These are phyloP conservation scores for Oceanodroma tethys DNA, from an alignment of 2,113 vertebrate species.

Conservation along the genomic window DNA sequence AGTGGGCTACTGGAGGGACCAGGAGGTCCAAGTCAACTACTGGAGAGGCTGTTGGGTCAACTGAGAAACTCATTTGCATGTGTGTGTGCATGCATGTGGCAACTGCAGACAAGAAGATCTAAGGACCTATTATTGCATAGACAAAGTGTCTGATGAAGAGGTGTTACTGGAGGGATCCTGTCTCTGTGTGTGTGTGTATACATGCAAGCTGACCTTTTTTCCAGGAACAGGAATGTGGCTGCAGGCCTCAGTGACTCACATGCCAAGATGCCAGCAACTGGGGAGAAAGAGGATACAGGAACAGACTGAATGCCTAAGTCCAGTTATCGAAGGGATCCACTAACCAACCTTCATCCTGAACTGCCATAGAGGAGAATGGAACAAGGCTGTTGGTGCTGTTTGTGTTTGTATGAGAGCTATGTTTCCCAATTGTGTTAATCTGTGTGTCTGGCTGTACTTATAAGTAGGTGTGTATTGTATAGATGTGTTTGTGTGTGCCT, in stretches of 20 bases:
- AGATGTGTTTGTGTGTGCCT: background rate
- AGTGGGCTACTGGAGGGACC: background rate
- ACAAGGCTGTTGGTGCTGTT: background rate
- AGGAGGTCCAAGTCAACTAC: background rate
- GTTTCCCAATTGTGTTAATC: background rate
- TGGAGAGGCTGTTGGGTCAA: background rate
- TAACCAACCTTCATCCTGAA: background rate
- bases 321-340: background rate
- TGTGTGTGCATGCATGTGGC: fast-evolving
- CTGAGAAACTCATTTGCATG: background rate
- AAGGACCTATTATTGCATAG: background rate
- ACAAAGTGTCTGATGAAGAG: background rate
- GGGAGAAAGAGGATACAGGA: background rate
- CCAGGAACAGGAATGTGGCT: background rate
- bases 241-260: background rate
- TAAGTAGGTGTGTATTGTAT: background rate
- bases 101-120: background rate
- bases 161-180: background rate
- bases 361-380: background rate
- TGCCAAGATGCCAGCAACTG: background rate
- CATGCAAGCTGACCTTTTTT: background rate
- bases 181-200: background rate
- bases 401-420: background rate
- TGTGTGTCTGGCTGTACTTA: background rate
- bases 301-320: background rate